These are phyloP conservation scores for Chloroceryle inda DNA, from an alignment of 2,797 vertebrate species.

Conservation along the genomic window DNA sequence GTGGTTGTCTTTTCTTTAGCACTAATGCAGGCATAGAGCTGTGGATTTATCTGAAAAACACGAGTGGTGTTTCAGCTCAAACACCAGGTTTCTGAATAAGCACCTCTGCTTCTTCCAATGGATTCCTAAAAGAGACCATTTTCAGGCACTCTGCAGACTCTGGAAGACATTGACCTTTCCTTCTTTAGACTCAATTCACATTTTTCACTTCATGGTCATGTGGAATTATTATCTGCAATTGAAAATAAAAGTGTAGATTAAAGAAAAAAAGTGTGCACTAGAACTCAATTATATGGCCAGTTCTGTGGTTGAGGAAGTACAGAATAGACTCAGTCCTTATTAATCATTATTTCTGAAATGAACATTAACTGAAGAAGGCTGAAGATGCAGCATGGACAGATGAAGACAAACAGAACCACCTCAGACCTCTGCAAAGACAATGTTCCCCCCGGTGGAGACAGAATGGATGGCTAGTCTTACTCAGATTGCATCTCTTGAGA, in stretches of 20 bases:
- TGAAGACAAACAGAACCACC: slow-evolving; percentile 54
- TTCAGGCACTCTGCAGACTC: slow-evolving; percentile 34
- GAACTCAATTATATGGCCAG: slow-evolving; percentile 4
- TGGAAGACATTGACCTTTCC: slow-evolving; percentile 55
- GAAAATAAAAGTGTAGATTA: slow-evolving; percentile 50
- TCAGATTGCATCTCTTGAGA: slow-evolving; percentile 67
- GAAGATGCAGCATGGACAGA: slow-evolving; percentile 18
- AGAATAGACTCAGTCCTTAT: neutral
- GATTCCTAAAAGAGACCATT: slow-evolving; percentile 37
- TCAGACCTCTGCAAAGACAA: neutral
- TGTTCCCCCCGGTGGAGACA: neutral
- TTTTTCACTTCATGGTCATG: slow-evolving; percentile 33
- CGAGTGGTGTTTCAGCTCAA: neutral
- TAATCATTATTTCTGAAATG: neutral
- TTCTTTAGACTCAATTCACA: slow-evolving; percentile 49
- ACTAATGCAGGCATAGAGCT: neutral
- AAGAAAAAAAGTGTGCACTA: neutral
- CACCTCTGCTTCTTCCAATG: slow-evolving; percentile 31
- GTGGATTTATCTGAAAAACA: slow-evolving; percentile 15
- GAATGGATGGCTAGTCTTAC: slow-evolving; percentile 52
- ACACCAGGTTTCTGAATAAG: slow-evolving; percentile 2
- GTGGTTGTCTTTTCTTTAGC: slow-evolving; percentile 7
- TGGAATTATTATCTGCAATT: slow-evolving; percentile 57
- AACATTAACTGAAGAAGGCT: slow-evolving; percentile 46
- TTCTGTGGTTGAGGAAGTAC: neutral